Conservation (phyloP, 1,140 invertebrate species). For the Lordiphosa clarofinis region DNA sequence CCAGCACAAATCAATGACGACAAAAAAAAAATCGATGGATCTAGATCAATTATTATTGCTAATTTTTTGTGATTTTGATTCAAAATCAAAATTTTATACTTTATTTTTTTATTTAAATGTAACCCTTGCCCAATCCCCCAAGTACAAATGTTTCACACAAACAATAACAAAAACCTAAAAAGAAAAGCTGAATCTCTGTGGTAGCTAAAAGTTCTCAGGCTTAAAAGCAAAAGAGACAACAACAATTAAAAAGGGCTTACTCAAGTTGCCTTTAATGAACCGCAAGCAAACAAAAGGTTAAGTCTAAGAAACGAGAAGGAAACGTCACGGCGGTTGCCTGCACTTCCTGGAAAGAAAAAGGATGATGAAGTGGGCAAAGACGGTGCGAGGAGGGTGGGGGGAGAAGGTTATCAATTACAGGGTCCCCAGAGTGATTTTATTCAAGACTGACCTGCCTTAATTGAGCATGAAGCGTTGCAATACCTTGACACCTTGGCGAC, state of each 20-base stretch:
- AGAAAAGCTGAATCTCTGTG: too few species aligned
- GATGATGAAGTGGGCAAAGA: constrained; percentile 37
- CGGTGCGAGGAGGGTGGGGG: neutral
- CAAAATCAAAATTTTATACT: too few species aligned
- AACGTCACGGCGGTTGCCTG: constrained; percentile 72
- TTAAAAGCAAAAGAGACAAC: constrained; percentile 3
- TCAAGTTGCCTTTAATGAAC: constrained; percentile 74
- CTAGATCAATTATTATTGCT: too few species aligned
- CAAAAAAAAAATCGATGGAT: too few species aligned
- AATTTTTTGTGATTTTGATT: too few species aligned
- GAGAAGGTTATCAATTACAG: neutral
- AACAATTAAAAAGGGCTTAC: constrained; percentile 21
- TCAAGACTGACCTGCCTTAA: constrained; percentile 40
- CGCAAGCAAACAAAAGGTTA: constrained; percentile 67
- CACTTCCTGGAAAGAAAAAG: constrained; percentile 51
- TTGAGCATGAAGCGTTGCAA: constrained; percentile 65
- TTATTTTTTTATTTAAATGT: too few species aligned
- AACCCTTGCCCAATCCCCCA: too few species aligned
- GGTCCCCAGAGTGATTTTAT: constrained; percentile 13
- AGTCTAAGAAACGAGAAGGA: constrained; percentile 55
- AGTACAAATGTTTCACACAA: too few species aligned
- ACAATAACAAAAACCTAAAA: too few species aligned
- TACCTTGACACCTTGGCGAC: constrained; percentile 43
- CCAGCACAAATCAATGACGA: too few species aligned
- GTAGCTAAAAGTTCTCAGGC: constrained; percentile 57